Evolutionary conservation across 2,113 vertebrate species (phyloP).

Genomic region (Petroica traversi): DNA sequence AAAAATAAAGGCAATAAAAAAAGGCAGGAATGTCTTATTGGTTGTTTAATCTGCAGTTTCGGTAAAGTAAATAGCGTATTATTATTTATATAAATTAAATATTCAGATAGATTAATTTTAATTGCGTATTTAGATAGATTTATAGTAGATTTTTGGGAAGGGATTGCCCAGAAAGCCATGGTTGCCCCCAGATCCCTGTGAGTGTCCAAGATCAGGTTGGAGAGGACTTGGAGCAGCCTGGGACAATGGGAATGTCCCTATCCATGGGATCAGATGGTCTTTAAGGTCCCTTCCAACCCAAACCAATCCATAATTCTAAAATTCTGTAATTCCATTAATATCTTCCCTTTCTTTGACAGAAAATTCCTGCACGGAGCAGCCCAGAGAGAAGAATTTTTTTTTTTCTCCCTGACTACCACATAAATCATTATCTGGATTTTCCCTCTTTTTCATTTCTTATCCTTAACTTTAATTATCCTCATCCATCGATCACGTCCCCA

Average conservation of each 20-base stretch:
- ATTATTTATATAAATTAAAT: fast-evolving
- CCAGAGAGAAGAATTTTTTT: not conserved
- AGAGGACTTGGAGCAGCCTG: fast-evolving
- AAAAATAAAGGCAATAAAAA: not conserved
- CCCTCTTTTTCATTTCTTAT: not conserved
- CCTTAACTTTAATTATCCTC: not conserved
- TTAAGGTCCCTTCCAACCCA: no score
- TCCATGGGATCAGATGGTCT: no score
- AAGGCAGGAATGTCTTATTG: not conserved
- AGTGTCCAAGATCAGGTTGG: not conserved
- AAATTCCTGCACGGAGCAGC: not conserved
- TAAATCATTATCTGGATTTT: not conserved
- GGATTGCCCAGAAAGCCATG: fast-evolving
- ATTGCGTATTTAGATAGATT: not conserved
- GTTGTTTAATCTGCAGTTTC: not conserved
- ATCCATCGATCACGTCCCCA: not conserved
- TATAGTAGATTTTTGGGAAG: not conserved
- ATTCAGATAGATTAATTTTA: fast-evolving
- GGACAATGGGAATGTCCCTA: fast-evolving
- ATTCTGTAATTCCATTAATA: not conserved
- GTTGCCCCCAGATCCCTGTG: not conserved
- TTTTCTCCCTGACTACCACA: not conserved
- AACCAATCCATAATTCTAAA: fast-evolving
- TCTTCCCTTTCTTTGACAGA: not conserved
- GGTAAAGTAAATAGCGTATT: not conserved